phyloP scores from a whole-genome alignment of 2,888 invertebrate species.

The Scaptomyza tumidula region DNA sequence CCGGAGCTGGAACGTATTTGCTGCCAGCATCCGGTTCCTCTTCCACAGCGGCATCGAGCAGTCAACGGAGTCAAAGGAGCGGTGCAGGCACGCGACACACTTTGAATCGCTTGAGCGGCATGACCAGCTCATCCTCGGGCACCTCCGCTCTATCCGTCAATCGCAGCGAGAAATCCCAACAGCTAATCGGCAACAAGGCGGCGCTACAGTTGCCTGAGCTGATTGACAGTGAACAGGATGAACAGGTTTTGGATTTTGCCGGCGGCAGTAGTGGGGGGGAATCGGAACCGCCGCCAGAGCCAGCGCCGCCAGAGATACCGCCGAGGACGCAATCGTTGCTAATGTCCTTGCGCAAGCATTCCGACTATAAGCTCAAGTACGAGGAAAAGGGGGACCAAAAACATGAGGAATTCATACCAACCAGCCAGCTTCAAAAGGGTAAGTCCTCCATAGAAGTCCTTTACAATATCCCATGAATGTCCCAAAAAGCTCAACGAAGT shows the following conservation, averaged over 20 bases:
- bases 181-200: constrained; percentile 33
- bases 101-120: constrained; percentile 84
- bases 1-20: constrained; percentile 61
- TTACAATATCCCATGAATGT: neutral
- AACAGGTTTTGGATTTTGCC: constrained; percentile 64
- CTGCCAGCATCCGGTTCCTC: constrained; percentile 71
- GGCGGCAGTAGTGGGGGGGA: constrained; percentile 67
- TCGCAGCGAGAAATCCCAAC: constrained; percentile 56
- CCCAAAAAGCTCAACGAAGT: constrained; percentile 1
- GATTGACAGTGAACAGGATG: constrained; percentile 67
- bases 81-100: constrained; percentile 80
- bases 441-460: constrained; percentile 30
- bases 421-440: constrained; percentile 82
- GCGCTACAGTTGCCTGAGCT: constrained; percentile 23
- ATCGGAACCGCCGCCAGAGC: constrained; percentile 91
- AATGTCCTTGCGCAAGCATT: constrained; percentile 84
- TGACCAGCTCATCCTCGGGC: constrained; percentile 86
- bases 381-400: constrained; percentile 84
- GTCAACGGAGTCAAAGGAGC: constrained; percentile 82
- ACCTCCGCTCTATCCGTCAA: constrained; percentile 82
- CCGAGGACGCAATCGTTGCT: constrained; percentile 93
- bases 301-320: constrained; percentile 93
- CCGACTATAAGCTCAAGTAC: constrained; percentile 84
- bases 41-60: constrained; percentile 79
- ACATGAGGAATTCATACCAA: constrained; percentile 84